Conservation (phyloP, 2,113 vertebrate genomes). For the Petromus typicus region DNA sequence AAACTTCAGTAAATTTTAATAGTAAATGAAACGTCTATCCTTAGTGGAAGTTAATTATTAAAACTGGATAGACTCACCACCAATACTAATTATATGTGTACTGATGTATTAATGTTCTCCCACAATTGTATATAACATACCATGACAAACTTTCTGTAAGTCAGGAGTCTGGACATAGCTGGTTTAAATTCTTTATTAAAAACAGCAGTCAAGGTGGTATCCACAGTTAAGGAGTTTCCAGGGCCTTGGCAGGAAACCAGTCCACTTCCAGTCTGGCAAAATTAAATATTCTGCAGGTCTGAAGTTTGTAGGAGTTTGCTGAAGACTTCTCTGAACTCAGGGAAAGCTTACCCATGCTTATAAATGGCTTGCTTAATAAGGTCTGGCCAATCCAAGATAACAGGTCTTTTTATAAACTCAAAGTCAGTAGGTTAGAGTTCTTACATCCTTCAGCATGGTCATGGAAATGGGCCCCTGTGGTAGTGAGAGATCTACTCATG, state of each 20-base stretch:
- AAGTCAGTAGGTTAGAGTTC: background rate
- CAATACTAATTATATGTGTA: conserved; percentile 6
- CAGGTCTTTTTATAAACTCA: background rate
- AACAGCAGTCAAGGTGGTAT: background rate
- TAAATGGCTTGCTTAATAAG: background rate
- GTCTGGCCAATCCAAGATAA: background rate
- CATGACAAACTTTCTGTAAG: background rate
- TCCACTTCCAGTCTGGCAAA: background rate
- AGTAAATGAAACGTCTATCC: conserved; percentile 17
- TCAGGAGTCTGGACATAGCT: background rate
- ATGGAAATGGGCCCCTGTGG: background rate
- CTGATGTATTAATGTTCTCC: background rate
- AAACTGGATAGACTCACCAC: background rate
- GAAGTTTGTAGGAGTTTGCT: background rate
- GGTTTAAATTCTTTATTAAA: background rate
- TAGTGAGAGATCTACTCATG: background rate
- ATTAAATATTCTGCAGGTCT: background rate
- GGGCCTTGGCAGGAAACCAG: background rate
- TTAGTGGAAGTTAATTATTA: background rate
- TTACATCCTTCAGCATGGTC: background rate
- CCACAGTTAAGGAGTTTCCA: background rate
- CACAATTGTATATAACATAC: background rate
- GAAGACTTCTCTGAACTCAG: background rate
- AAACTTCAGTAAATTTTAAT: conserved; percentile 30
- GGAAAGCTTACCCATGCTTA: background rate